Base-by-base conservation (phyloP, 2,888 invertebrate species). In the Lissocephala sabroskyi region DNA sequence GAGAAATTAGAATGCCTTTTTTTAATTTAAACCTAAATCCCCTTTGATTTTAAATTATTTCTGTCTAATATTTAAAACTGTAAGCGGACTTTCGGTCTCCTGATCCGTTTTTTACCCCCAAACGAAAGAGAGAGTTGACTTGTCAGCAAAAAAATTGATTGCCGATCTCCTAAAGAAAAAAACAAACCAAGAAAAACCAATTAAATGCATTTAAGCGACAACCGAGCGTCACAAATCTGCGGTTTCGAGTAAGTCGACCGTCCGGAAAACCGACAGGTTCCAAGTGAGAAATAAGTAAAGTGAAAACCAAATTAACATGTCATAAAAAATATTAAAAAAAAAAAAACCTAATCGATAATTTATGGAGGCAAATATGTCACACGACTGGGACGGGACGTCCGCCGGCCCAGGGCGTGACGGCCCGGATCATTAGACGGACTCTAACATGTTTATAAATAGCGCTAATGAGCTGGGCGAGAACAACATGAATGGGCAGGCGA, bases 361-460 rank as follows among this genome's bases (percentile, higher is more conserved):
- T 75, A 71, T 67, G 61, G 67, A 76, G 58, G 56, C 53, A 64
- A 58, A 52, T 64, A 53, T 55, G 52, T 47, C 41, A 41, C 41
- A 30, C 40, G 41, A 49, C 45, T 36, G 17, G 13, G 3, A 40
- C 9, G 44, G 37, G 13, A 6, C 33, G 28, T 13, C 23, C n/a
- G n/a, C n/a, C n/a, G 39, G 44, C 29, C 44, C 48, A 17, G 33
- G 50, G 29, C 4, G 23, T 44, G 36, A 30, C 17, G 46, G 30
- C 26, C 9, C 26, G 9, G 5, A 26, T 26, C 5, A 6, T 26
- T 35, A 16, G 35, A 16, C 7, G 6, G 48, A 51, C 47, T 48
- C 52, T 56, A 66, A 70, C 75, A 53, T 66, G 67, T 71, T 71
- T 75, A 68, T 68, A 75, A 68, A 68, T 68, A 61, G 53, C 64